A percentile compares a stretch with the other conserved stretches of the same genome.
phyloP scores from a whole-genome alignment of 1,140 invertebrate genomes.

The Formica selysi region DNA sequence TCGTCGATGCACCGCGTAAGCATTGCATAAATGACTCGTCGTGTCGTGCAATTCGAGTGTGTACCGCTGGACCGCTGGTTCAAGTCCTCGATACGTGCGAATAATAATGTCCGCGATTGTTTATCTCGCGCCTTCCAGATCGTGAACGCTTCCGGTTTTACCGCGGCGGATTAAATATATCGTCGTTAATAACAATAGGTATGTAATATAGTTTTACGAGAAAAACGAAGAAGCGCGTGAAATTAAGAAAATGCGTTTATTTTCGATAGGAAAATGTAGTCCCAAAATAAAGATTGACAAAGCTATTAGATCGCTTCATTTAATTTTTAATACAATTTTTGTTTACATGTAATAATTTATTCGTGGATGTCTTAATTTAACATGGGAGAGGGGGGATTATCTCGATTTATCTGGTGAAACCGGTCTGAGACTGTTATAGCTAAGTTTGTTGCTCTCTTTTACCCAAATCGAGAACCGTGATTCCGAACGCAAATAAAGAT shows the following conservation, averaged over 20 bases:
- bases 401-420: slow-evolving; percentile 75
- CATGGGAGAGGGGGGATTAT: slow-evolving; percentile 21
- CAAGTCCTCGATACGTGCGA: neutral
- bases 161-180: neutral
- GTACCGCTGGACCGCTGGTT: neutral
- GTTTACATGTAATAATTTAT: slow-evolving; percentile 59
- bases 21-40: slow-evolving; percentile 40
- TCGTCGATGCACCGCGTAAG: slow-evolving; percentile 39
- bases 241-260: neutral
- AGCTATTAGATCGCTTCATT: neutral
- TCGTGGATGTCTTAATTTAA: slow-evolving; percentile 71
- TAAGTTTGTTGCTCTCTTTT: slow-evolving; percentile 51
- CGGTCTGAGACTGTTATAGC: slow-evolving; percentile 63
- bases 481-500: slow-evolving; percentile 24
- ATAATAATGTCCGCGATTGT: slow-evolving; percentile 36
- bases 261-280: neutral
- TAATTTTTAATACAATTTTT: slow-evolving; percentile 3
- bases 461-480: slow-evolving; percentile 35
- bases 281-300: neutral
- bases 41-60: slow-evolving; percentile 46
- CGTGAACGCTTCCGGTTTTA: neutral
- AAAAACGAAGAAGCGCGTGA: neutral
- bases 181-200: neutral
- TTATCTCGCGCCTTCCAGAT: slow-evolving; percentile 5
- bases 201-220: neutral